Percentiles rank a stretch among this genome's conserved stretches.
Conservation (phyloP, 2,113 vertebrate genomes). For the Seriola quinqueradiata region DNA sequence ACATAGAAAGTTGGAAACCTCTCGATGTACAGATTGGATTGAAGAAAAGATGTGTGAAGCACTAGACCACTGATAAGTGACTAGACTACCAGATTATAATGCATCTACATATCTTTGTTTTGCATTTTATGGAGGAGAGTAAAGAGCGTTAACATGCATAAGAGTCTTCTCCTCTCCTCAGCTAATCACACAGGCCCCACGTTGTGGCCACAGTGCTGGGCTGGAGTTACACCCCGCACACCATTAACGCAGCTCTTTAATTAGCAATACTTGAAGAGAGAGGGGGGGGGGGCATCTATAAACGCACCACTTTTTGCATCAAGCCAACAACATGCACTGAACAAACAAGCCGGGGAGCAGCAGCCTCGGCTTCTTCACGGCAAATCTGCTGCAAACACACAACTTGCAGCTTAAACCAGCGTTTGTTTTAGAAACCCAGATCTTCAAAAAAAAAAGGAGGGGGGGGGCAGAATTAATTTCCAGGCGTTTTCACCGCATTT, state of each 20-base stretch:
- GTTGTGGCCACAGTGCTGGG: constrained; percentile 31
- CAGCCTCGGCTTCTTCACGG: background rate
- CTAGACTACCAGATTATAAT: background rate
- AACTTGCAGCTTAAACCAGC: constrained; percentile 45
- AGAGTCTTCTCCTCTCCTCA: background rate
- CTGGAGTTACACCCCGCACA: constrained; percentile 47
- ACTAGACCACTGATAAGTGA: background rate
- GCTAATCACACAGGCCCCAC: constrained; percentile 20
- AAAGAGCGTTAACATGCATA: constrained; percentile 2
- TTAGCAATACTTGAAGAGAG: constrained; percentile 23
- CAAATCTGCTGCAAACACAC: constrained; percentile 35
- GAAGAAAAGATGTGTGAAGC: too few relatives aligned
- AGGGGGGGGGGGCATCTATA: background rate
- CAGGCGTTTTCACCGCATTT: constrained; percentile 24
- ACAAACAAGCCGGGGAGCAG: constrained; percentile 23
- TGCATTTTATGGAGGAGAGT: background rate
- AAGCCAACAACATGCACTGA: constrained; percentile 33
- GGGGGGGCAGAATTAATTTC: background rate
- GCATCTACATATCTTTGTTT: background rate
- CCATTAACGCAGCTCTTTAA: constrained; percentile 59
- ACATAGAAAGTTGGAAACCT: background rate
- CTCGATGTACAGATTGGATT: background rate
- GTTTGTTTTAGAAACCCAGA: constrained; percentile 33
- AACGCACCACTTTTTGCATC: constrained; percentile 41
- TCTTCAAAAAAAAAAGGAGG: too few relatives aligned